Evolutionary conservation across 2,888 invertebrate genomes (phyloP).

Genomic region (Mythimna pallens): DNA sequence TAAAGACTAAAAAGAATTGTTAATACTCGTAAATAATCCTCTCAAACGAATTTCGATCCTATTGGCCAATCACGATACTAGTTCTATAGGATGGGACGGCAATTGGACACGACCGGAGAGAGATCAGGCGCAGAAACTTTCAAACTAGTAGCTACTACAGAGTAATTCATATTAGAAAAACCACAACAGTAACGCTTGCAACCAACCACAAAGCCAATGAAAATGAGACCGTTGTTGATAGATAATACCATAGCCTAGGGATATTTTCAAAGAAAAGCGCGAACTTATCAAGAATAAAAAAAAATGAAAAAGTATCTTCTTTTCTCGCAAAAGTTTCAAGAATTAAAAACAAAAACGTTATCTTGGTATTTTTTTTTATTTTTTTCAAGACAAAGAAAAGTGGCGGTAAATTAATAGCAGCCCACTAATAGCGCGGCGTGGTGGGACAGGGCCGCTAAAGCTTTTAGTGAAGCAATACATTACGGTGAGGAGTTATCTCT

Average conservation of each 20-base stretch:
- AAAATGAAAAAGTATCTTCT: background rate
- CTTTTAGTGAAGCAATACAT: constrained; percentile 48
- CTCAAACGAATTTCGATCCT: no score
- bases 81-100: no score
- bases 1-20: no score
- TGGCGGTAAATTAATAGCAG: constrained; percentile 28
- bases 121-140: no score
- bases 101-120: no score
- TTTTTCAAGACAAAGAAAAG: constrained; percentile 15
- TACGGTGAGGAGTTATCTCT: constrained; percentile 17
- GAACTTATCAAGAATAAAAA: no score
- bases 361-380: constrained; percentile 9
- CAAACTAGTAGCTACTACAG: no score
- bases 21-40: no score
- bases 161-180: no score
- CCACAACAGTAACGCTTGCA: no score
- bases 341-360: constrained; percentile 5
- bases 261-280: background rate
- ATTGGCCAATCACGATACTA: no score
- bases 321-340: background rate
- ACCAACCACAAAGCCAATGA: no score
- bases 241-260: constrained; percentile 4
- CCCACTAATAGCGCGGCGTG: constrained; percentile 11
- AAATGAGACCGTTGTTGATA: background rate
- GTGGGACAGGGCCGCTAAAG: constrained; percentile 14